Evolutionary conservation across 2,113 vertebrate genomes (phyloP).

Genomic region (Aleadryas rufinucha): DNA sequence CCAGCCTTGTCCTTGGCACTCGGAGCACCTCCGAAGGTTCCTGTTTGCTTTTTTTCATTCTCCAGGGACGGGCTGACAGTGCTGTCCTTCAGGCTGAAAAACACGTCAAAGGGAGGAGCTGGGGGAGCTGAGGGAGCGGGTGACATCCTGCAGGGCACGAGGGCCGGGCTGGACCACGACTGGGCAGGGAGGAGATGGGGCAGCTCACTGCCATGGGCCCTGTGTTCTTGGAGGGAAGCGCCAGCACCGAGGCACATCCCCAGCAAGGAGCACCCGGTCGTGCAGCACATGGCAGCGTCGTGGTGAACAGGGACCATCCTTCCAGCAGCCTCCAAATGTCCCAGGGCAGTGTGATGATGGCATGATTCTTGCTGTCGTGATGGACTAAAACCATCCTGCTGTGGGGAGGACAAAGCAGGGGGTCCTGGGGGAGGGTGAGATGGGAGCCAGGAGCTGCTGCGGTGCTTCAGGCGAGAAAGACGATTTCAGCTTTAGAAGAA

Average conservation of each 20-base stretch:
- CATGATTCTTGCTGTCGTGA: accelerated
- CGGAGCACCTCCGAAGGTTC: neutral
- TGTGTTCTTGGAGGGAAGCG: neutral
- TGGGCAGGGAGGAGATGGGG: neutral
- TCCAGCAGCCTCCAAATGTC: accelerated
- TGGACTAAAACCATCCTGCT: neutral
- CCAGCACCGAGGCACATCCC: neutral
- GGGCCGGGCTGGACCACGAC: neutral
- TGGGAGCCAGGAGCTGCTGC: neutral
- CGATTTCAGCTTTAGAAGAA: accelerated
- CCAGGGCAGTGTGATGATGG: too few relatives aligned
- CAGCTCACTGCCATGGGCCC: neutral
- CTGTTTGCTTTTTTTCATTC: neutral
- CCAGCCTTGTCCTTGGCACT: constrained; percentile 51
- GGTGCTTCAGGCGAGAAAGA: neutral
- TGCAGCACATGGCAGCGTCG: neutral
- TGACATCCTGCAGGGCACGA: neutral
- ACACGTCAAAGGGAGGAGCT: neutral
- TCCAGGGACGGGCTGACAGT: constrained; percentile 29
- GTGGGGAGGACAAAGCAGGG: neutral
- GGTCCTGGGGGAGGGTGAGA: neutral
- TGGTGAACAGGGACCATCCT: neutral
- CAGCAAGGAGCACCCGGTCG: neutral
- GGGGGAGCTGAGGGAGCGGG: neutral
- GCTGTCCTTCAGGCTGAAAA: constrained; percentile 64